phyloP scores from a whole-genome alignment of 2,113 vertebrate genomes.

The Madoqua kirkii region DNA sequence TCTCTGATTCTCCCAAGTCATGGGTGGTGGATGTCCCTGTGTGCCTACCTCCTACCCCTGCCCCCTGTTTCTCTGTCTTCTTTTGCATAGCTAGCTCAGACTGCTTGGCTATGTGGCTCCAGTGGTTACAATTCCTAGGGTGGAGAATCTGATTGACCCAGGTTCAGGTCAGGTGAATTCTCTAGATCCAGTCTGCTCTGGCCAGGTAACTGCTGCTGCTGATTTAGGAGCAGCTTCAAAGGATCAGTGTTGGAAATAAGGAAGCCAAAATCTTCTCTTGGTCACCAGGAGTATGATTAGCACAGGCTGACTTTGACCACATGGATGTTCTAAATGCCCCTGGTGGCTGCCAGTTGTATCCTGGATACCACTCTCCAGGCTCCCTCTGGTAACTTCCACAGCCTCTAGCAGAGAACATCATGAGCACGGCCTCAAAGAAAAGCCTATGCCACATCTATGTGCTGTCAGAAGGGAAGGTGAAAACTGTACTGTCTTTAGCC shows the following conservation, averaged over 20 bases:
- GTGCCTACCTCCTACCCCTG: fast-evolving
- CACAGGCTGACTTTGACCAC: background rate
- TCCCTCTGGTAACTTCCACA: background rate
- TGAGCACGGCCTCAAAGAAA: background rate
- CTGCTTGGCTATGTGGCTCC: background rate
- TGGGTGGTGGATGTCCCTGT: background rate
- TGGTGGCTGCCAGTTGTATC: background rate
- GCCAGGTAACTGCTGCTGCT: background rate
- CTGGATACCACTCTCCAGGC: background rate
- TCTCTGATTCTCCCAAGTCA: background rate
- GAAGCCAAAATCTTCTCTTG: background rate
- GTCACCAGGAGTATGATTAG: background rate
- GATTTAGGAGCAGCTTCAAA: background rate
- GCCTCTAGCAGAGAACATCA: background rate
- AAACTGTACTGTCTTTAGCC: background rate
- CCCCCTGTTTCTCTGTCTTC: background rate
- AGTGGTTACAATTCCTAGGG: background rate
- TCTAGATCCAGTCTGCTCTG: background rate
- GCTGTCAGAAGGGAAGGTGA: background rate
- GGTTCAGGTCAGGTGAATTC: background rate
- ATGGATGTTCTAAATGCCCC: background rate
- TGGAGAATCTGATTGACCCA: background rate
- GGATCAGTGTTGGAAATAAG: background rate
- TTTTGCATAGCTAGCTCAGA: background rate
- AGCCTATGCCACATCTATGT: background rate